Conservation (phyloP, 2,888 invertebrate genomes). For the Aradus depressus region DNA sequence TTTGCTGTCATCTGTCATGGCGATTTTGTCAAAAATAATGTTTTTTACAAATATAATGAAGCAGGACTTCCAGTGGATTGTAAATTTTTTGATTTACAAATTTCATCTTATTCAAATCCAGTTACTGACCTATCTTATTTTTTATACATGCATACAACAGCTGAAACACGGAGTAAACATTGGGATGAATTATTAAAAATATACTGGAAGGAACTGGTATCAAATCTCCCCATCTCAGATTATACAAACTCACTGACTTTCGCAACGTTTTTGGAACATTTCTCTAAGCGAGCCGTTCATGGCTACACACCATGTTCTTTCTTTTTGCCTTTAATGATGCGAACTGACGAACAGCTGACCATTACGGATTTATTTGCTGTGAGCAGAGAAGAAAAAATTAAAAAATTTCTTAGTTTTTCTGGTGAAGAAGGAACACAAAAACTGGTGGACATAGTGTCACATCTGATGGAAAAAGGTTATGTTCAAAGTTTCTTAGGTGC, state of each 20-base stretch:
- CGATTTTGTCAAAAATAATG: slow-evolving; percentile 38
- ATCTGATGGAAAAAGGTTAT: slow-evolving; percentile 29
- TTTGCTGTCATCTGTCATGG: slow-evolving; percentile 36
- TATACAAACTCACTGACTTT: too few species aligned
- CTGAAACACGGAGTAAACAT: slow-evolving; percentile 31
- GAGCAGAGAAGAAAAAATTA: too few species aligned
- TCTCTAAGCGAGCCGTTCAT: slow-evolving; percentile 23
- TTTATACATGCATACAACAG: slow-evolving; percentile 35
- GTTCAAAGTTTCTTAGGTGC: too few species aligned
- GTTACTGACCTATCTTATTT: slow-evolving; percentile 36
- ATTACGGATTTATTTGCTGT: too few species aligned
- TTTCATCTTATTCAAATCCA: slow-evolving; percentile 34
- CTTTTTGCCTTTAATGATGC: slow-evolving; percentile 26
- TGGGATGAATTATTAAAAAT: slow-evolving; percentile 31
- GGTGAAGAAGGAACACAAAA: slow-evolving; percentile 21
- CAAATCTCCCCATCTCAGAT: slow-evolving; percentile 5
- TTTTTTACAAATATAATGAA: slow-evolving; percentile 35
- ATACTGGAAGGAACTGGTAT: slow-evolving; percentile 30
- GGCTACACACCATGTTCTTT: slow-evolving; percentile 21
- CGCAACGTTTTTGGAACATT: slow-evolving; percentile 14
- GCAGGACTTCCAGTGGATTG: slow-evolving; percentile 33
- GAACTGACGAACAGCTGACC: slow-evolving; percentile 3
- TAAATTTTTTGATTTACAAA: slow-evolving; percentile 35
- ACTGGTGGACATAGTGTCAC: slow-evolving; percentile 22
- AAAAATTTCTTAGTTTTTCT: too few species aligned